Percentiles rank a stretch among this genome's conserved stretches.
Conservation (phyloP, 2,888 invertebrate genomes). For the Pristionchus entomophagus region DNA sequence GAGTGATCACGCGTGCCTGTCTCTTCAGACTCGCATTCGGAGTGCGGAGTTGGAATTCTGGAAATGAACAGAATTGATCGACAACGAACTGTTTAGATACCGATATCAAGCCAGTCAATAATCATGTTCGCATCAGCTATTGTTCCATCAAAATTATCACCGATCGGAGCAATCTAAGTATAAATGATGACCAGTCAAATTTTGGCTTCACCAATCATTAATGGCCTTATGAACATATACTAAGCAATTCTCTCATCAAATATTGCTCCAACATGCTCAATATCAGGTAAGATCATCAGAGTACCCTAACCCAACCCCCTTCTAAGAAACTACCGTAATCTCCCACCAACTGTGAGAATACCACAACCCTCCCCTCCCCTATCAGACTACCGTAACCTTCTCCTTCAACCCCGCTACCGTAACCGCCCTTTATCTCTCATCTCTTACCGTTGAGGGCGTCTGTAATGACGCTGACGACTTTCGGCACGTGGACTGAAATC, state of each 20-base stretch:
- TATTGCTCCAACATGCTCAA: too few species aligned
- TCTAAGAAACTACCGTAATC: not conserved
- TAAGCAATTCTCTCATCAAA: not conserved
- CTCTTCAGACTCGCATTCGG: slow-evolving; percentile 47
- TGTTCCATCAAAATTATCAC: too few species aligned
- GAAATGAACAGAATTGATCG: not conserved
- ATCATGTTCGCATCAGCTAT: too few species aligned
- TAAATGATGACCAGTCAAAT: too few species aligned
- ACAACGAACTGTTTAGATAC: too few species aligned
- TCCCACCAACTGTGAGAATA: not conserved
- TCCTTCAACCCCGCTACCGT: not conserved
- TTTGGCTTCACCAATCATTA: too few species aligned
- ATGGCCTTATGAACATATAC: too few species aligned
- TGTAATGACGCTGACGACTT: slow-evolving; percentile 52
- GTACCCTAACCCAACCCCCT: too few species aligned
- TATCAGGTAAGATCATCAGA: too few species aligned
- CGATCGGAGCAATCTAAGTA: too few species aligned
- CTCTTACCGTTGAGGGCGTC: slow-evolving; percentile 54
- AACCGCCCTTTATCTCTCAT: too few species aligned
- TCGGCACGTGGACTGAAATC: slow-evolving; percentile 51
- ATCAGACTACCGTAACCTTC: not conserved
- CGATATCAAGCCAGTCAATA: not conserved
- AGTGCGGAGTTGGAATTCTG: slow-evolving; percentile 49
- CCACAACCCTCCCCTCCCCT: not conserved
- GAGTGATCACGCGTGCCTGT: slow-evolving; percentile 50